Base-by-base conservation (phyloP, 2,113 vertebrate genomes). In the Otocyon megalotis region DNA sequence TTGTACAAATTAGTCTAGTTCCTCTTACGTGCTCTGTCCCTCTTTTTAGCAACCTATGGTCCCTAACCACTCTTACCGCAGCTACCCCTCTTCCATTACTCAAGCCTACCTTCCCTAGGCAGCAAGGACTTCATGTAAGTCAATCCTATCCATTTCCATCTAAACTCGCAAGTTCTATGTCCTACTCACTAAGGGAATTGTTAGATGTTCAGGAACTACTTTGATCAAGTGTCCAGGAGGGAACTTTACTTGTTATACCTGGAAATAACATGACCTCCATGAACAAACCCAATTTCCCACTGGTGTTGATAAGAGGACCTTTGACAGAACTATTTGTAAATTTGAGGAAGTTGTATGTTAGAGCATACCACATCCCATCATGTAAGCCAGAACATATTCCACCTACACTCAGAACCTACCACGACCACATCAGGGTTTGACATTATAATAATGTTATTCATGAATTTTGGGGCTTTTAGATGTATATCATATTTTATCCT, bases 91-190 rank as follows among this genome's bases (percentile, higher is more conserved):
- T 71, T 90, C 79, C 53, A 53, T 94, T 54, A 85, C 62, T 80
- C n/a, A 95, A 72, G 7, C 28, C 30, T 92, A 87, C 54, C 53
- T 95, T 79, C 67, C 32, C 8, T 81, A 85, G 72, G 37, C 48
- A 90, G 14, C 63, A 94, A 88, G 48, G 30, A 87, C 54, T 89
- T 93, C n/a, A 67, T 54, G 17, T 95, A 94, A 88, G 90, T 88
- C 48, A 88, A 77, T 88, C 54, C 48, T 60, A 90, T 67, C 12
- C 13, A 32, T 90, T 90, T 93, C 35, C 69, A 94, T 87, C 28
- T 93, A 81, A 67, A 88, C 89, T 85, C 63, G 11, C 22, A 91
- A 90, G 19, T 58, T 5, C 19, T 72, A 14, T 69, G 9, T 22
- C 17, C 24, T 93, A 58, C 26, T 74, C 67, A 90, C 69, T 84